Conservation (phyloP, 35 echinoderm and acorn worm species). For the Acanthaster planci region DNA sequence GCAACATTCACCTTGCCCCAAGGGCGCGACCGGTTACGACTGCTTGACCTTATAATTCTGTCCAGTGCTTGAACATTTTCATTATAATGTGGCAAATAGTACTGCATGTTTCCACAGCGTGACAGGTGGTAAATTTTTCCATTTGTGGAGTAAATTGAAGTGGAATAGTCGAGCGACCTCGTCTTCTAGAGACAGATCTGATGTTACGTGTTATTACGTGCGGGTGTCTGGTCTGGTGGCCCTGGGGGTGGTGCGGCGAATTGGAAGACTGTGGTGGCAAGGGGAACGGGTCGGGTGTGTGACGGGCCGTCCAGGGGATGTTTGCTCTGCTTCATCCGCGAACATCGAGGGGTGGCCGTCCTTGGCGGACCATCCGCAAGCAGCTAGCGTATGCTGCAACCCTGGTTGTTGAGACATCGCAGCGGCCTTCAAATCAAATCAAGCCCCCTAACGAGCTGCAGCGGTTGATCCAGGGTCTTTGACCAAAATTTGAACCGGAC, state of each 20-base stretch:
- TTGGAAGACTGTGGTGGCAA: not conserved
- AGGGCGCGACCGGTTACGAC: not conserved
- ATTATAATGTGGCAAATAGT: not conserved
- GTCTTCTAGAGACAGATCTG: too few relatives aligned
- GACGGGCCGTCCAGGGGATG: not conserved
- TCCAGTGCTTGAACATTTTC: not conserved
- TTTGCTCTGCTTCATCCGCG: not conserved
- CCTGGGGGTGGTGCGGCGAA: not conserved
- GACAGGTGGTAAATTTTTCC: constrained; percentile 6
- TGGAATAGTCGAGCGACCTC: too few relatives aligned
- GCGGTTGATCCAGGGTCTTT: not conserved
- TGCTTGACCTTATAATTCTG: not conserved
- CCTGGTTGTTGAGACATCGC: constrained; percentile 6
- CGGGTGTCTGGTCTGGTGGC: not conserved
- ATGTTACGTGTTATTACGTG: not conserved
- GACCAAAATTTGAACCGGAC: too few relatives aligned
- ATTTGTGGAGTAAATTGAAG: constrained; percentile 9
- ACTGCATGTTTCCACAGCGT: constrained; percentile 5
- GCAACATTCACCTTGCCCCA: constrained; percentile 11
- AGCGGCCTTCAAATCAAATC: constrained; percentile 5
- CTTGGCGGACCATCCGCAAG: not conserved
- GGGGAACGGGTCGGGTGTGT: not conserved
- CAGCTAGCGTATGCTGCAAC: too few relatives aligned
- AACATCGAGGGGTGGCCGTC: not conserved
- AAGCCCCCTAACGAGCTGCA: constrained; percentile 1